A percentile compares a stretch with the other conserved stretches of the same genome.
Conservation (phyloP, 2,113 vertebrate species). For the Benitochromis conjunctus region DNA sequence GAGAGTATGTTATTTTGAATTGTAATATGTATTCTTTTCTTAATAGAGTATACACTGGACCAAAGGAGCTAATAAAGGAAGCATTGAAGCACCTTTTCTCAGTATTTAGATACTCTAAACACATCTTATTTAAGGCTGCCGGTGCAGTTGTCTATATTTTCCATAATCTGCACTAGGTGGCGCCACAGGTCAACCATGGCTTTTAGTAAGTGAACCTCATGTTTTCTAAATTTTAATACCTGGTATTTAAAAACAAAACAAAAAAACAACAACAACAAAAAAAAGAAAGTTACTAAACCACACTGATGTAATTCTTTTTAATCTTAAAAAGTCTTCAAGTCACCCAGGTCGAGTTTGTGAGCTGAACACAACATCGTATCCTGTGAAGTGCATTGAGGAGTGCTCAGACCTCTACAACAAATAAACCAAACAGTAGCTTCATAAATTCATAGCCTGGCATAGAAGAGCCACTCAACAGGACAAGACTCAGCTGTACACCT, state of each 20-base stretch:
- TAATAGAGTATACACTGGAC: neutral
- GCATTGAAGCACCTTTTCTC: neutral
- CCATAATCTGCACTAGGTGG: conserved; percentile 53
- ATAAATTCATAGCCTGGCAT: neutral
- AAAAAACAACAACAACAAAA: accelerated
- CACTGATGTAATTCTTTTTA: neutral
- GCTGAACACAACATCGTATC: neutral
- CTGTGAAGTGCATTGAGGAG: neutral
- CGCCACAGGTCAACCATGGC: conserved; percentile 41
- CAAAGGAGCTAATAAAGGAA: neutral
- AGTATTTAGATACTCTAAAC: neutral
- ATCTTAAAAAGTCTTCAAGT: neutral
- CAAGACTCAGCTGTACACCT: neutral
- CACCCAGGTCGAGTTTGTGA: neutral
- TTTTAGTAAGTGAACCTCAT: neutral
- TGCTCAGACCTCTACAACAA: neutral
- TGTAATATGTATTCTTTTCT: neutral
- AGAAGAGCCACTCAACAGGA: neutral
- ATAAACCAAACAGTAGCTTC: neutral
- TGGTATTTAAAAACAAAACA: neutral
- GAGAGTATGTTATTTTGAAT: neutral
- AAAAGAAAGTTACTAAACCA: neutral
- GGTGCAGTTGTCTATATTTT: neutral
- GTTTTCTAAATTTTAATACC: neutral
- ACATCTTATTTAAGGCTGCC: neutral